Percentiles rank a stretch among this genome's conserved stretches.
Conservation (phyloP, 2,888 invertebrate genomes). For the Unio delphinus region DNA sequence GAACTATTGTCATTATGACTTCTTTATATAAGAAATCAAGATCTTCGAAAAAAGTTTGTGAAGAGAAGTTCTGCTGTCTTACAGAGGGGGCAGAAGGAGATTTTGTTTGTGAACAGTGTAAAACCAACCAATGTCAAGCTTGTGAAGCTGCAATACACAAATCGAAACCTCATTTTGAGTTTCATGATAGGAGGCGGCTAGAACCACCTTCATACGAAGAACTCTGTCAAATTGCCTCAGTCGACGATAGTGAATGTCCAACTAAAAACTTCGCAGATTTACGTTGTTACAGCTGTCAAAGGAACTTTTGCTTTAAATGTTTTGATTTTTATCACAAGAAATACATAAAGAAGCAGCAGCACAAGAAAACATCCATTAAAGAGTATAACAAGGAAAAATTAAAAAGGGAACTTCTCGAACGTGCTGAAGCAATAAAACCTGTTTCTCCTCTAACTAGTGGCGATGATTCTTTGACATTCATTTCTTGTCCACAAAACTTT, state of each 20-base stretch:
- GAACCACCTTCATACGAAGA: conserved; percentile 53
- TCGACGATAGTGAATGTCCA: conserved; percentile 47
- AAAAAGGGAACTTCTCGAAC: conserved; percentile 21
- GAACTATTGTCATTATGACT: conserved; percentile 36
- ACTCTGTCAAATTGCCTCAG: conserved; percentile 59
- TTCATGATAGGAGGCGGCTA: conserved; percentile 63
- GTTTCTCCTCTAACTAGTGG: conserved; percentile 47
- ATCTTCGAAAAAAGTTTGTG: conserved; percentile 60
- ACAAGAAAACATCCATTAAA: conserved; percentile 42
- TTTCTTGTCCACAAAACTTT: conserved; percentile 56
- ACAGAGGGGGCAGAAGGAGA: conserved; percentile 60
- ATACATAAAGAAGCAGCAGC: conserved; percentile 30
- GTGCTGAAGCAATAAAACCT: conserved; percentile 46
- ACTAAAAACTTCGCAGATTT: conserved; percentile 69
- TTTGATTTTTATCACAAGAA: conserved; percentile 58
- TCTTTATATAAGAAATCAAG: conserved; percentile 48
- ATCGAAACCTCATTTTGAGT: conserved; percentile 55
- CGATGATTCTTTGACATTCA: conserved; percentile 60
- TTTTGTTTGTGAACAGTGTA: conserved; percentile 67
- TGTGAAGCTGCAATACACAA: conserved; percentile 68
- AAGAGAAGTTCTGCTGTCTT: conserved; percentile 64
- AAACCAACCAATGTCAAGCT: conserved; percentile 66
- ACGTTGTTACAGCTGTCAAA: conserved; percentile 64
- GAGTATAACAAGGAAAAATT: conserved; percentile 36
- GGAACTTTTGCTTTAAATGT: conserved; percentile 67